phyloP scores from a whole-genome alignment of 2,888 invertebrate species.

The Bembecia ichneumoniformis region DNA sequence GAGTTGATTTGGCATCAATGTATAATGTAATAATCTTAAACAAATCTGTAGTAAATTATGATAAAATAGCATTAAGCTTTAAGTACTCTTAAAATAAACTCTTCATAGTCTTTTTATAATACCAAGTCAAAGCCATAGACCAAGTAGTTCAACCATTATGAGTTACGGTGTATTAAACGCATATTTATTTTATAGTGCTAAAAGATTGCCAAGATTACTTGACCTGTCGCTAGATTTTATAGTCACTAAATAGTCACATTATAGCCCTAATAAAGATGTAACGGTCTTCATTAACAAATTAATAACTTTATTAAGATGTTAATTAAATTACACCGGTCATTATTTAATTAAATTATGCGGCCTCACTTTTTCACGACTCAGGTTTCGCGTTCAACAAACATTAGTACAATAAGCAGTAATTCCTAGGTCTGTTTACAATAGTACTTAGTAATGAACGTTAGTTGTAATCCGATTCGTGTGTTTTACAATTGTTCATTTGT shows the following conservation, averaged over 20 bases:
- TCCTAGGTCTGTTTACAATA: conserved; percentile 24
- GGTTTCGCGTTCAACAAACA: background rate
- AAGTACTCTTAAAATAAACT: no score
- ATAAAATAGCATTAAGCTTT: no score
- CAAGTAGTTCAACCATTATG: background rate
- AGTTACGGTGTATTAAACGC: background rate
- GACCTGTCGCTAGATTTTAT: background rate
- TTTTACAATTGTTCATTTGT: conserved; percentile 23
- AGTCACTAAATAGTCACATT: background rate
- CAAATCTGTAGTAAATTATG: no score
- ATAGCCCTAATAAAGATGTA: background rate
- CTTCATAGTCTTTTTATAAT: no score
- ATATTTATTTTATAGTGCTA: background rate
- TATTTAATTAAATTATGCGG: background rate
- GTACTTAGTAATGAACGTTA: conserved; percentile 33
- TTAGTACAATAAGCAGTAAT: background rate
- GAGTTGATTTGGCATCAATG: no score
- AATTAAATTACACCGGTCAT: background rate
- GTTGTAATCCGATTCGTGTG: conserved; percentile 52
- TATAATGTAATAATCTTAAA: no score
- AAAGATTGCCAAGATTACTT: background rate
- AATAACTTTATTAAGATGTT: background rate
- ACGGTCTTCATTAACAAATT: background rate
- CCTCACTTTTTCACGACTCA: background rate
- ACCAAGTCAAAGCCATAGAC: no score